Conservation (phyloP, 2,888 invertebrate genomes). For the Noctua comes region DNA sequence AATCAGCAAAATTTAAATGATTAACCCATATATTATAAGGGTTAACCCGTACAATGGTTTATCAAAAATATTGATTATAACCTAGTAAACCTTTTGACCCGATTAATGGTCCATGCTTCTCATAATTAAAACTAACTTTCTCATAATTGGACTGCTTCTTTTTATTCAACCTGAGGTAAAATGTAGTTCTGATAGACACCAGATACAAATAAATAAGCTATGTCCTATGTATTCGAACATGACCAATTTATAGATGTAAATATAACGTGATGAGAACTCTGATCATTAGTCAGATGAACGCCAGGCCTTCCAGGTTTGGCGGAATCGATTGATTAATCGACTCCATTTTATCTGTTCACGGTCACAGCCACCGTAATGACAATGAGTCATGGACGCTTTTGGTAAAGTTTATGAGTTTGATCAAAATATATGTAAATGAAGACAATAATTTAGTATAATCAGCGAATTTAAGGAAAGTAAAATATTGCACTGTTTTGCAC, state of each 20-base stretch:
- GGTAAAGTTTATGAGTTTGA: background rate
- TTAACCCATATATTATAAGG: too few species aligned
- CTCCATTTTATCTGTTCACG: background rate
- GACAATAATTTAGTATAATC: background rate
- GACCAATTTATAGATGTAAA: background rate
- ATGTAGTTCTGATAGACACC: background rate
- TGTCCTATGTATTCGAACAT: background rate
- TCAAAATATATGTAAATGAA: background rate
- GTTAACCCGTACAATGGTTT: background rate
- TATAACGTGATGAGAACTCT: background rate
- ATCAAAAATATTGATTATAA: background rate
- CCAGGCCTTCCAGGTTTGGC: background rate
- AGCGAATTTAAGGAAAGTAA: background rate
- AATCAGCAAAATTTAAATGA: background rate
- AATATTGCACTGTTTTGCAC: background rate
- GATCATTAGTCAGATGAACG: background rate
- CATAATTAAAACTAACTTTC: background rate
- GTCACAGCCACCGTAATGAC: background rate
- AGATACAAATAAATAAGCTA: background rate
- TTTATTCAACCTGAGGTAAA: background rate
- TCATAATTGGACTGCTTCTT: background rate
- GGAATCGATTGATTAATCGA: background rate
- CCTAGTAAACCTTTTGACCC: background rate
- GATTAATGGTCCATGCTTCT: background rate
- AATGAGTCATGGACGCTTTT: background rate